Percentiles rank a stretch among this genome's conserved stretches.
These are phyloP conservation scores for Pseudococcus viburni DNA, from an alignment of 2,888 invertebrate species.

Conservation along the genomic window DNA sequence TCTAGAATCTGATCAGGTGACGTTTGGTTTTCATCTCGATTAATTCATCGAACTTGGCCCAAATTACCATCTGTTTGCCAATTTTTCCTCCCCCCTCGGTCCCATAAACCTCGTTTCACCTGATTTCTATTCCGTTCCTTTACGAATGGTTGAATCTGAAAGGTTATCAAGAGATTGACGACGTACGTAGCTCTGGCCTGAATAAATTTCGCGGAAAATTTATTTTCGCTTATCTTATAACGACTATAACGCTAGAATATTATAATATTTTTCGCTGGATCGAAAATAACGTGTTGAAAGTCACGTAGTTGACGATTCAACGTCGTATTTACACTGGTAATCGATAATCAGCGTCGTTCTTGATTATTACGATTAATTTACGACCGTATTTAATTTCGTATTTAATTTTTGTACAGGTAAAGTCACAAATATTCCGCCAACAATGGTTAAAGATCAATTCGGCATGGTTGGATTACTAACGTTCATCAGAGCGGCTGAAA, in stretches of 20 bases:
- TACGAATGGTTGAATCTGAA: neutral
- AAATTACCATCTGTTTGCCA: too few species aligned
- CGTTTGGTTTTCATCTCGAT: too few species aligned
- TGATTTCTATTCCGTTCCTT: neutral
- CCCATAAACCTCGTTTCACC: neutral
- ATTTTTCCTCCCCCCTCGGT: neutral
- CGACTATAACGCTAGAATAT: neutral
- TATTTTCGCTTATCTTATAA: neutral
- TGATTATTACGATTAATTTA: neutral
- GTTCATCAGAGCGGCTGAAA: conserved; percentile 97
- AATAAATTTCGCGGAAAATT: conserved; percentile 15
- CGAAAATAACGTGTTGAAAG: neutral
- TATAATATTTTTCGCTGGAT: neutral
- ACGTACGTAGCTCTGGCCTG: neutral
- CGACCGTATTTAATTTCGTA: neutral
- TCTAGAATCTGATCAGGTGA: too few species aligned
- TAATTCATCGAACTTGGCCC: too few species aligned
- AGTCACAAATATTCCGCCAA: conserved; percentile 97
- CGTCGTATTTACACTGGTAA: neutral
- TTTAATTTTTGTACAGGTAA: conserved; percentile 83
- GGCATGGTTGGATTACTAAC: conserved; percentile 99
- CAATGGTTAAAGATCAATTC: conserved; percentile 99
- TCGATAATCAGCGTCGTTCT: neutral
- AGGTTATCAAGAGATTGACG: neutral
- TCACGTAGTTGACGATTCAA: neutral